Base-by-base conservation (phyloP, 2,113 vertebrate genomes). In the Suncus etruscus region DNA sequence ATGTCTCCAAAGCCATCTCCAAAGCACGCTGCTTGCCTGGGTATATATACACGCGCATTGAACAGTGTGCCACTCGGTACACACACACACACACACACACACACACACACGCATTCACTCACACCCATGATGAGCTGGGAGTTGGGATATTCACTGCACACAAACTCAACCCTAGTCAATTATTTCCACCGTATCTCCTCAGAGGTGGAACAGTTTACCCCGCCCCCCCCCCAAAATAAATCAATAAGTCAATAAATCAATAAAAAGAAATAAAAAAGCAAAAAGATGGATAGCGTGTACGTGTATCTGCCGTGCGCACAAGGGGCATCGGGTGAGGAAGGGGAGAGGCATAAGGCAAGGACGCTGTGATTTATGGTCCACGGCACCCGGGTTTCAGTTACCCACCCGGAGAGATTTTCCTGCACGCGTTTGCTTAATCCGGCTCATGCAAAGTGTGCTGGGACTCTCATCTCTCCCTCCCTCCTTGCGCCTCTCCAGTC, bases 151-250 rank as follows among this genome's bases (percentile, higher is more conserved):
- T 90, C 87, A 91, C 15, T 11, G 85, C 80, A 93, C 80, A 93
- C 70, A 54, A 92, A 92, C 85, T 87, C 45, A 29, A 83, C 0
- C 93, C 93, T 97, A n/a, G 95, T 98, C 97, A 98, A 95, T 98
- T 89, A 97, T 97, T 97, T 84, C 97, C 83, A 89, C 29, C 94
- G 54, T 29, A 73, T 95, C 76, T 87, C 95, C 96, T 92, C 85
- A 96, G 93, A 96, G 96, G 97, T 97, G 97, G 96, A 95, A 95
- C 89, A 87, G 79, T 39, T n/a, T n/a, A n/a, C n/a, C n/a, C n/a
- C 39, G 5, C 39, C 39, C 39, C 3, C 39, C 39, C 39, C 39
- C 68, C 47, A 31, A 54, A 16, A 9, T n/a, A 91, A 81, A 69
- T 47, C 39, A 22, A 47, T 31, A 27, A 45, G 39, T 39, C 39